A percentile compares a stretch with the other conserved stretches of the same genome.
These are phyloP conservation scores for Brachionus rotundiformis DNA, from an alignment of 1,140 invertebrate species.

Conservation along the genomic window DNA sequence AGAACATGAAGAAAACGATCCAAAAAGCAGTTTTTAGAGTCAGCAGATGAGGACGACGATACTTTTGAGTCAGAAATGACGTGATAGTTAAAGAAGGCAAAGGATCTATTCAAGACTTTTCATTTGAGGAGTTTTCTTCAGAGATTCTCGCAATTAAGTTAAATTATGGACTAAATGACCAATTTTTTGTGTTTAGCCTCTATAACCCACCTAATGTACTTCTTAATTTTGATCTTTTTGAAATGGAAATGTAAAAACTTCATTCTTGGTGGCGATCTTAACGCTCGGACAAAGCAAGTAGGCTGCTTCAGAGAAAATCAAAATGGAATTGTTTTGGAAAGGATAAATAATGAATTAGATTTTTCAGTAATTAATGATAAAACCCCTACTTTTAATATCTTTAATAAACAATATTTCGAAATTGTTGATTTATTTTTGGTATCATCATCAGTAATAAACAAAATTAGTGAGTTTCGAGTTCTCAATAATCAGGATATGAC, in stretches of 20 bases:
- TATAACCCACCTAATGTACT: neutral
- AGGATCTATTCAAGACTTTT: neutral
- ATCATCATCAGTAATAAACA: neutral
- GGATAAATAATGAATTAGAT: neutral
- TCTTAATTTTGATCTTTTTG: neutral
- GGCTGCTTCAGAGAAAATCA: neutral
- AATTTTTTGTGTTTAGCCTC: neutral
- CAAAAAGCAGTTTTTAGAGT: neutral
- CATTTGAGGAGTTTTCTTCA: neutral
- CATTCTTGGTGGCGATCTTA: neutral
- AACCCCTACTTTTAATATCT: conserved; percentile 1
- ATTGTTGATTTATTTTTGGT: neutral
- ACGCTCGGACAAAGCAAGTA: neutral
- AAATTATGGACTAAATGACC: neutral
- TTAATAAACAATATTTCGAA: neutral
- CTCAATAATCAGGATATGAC: neutral
- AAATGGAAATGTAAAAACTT: neutral
- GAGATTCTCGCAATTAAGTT: neutral
- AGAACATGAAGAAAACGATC: neutral
- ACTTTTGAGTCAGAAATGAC: neutral
- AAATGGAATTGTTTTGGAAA: neutral
- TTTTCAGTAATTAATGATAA: neutral
- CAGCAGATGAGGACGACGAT: neutral
- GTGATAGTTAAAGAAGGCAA: no score
- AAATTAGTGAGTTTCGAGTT: neutral